A percentile compares a stretch with the other conserved stretches of the same genome.
phyloP scores from a whole-genome alignment of 2,113 vertebrate species.

The Anolis carolinensis region DNA sequence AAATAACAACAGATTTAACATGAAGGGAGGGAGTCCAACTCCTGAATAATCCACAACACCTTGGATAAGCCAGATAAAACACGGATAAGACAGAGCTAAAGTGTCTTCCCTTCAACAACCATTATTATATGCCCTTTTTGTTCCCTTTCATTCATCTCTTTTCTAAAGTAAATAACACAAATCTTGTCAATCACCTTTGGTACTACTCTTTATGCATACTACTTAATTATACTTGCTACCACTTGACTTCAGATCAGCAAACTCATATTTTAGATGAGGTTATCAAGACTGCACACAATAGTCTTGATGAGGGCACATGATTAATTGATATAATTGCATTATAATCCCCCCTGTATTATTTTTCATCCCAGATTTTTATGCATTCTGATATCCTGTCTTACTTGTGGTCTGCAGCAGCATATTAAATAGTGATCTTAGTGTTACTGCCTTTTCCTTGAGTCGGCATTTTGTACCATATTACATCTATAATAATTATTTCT shows the following conservation, averaged over 20 bases:
- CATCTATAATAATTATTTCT: not conserved
- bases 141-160: not conserved
- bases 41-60: not conserved
- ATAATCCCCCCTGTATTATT: constrained; percentile 6
- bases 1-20: too few relatives aligned
- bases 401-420: not conserved
- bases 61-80: not conserved
- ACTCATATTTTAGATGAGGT: not conserved
- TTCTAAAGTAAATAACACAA: not conserved
- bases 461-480: not conserved
- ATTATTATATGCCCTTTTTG: not conserved
- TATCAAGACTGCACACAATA: not conserved
- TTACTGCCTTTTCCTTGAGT: not conserved
- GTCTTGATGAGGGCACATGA: not conserved
- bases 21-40: not conserved
- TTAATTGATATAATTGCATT: constrained; percentile 9
- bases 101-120: not conserved
- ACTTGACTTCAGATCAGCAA: not conserved
- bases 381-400: not conserved
- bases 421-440: not conserved
- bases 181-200: not conserved
- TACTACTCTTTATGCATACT: not conserved
- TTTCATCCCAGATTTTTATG: constrained; percentile 6
- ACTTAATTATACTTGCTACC: constrained; percentile 14
- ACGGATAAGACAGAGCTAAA: not conserved